Percentiles rank a stretch among this genome's conserved stretches.
Conservation (phyloP, 2,113 vertebrate species). For the Periophthalmodon schlosseri region DNA sequence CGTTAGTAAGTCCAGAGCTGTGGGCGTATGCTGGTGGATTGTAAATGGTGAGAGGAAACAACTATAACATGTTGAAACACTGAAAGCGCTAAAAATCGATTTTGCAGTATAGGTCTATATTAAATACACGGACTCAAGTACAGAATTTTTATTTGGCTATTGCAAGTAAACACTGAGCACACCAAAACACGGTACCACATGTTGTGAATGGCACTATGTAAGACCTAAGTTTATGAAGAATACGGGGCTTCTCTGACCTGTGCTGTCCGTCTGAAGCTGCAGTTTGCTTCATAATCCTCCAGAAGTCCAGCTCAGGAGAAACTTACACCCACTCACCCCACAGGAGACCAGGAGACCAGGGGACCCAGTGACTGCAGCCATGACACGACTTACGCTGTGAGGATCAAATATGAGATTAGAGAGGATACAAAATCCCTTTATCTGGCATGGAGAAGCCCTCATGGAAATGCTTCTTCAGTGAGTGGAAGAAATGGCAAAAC, state of each 20-base stretch:
- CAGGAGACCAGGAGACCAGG: constrained; percentile 21
- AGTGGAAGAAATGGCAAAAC: background rate
- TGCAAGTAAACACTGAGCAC: too few species aligned
- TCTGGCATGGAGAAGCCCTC: background rate
- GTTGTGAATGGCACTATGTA: too few species aligned
- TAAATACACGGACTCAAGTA: too few species aligned
- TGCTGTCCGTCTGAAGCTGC: constrained; percentile 54
- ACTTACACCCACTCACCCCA: constrained; percentile 24
- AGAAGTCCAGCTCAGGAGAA: constrained; percentile 39
- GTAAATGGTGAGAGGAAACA: too few species aligned
- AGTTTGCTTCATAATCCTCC: constrained; percentile 66
- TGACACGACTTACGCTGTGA: constrained; percentile 11
- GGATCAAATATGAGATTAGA: constrained; percentile 41
- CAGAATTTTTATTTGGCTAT: too few species aligned
- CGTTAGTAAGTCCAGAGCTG: too few species aligned
- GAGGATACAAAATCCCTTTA: constrained; percentile 13
- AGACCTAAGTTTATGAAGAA: too few species aligned
- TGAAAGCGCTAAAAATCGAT: too few species aligned
- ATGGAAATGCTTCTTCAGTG: background rate
- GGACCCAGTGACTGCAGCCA: constrained; percentile 30
- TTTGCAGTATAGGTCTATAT: too few species aligned
- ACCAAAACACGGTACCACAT: too few species aligned
- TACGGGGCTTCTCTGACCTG: constrained; percentile 41
- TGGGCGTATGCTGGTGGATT: too few species aligned
- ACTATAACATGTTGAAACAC: too few species aligned